Evolutionary conservation across 2,888 invertebrate species (phyloP).

Genomic region (Halictus quadricinctus): DNA sequence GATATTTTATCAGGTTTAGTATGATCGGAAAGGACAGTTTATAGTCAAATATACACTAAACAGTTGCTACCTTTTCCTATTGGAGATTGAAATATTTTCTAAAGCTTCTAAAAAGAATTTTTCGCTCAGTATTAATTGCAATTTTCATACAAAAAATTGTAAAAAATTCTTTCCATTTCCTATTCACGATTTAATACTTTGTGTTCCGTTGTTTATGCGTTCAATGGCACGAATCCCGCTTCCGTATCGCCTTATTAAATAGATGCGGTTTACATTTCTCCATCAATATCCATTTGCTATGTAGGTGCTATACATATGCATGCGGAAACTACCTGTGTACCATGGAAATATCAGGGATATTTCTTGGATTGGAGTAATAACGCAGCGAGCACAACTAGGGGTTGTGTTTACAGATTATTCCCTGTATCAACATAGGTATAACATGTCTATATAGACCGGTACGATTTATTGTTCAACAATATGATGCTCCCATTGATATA

Average conservation of each 20-base stretch:
- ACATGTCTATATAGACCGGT: neutral
- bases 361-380: constrained; percentile 10
- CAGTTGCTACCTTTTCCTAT: neutral
- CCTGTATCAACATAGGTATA: neutral
- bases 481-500: neutral
- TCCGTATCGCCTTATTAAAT: neutral
- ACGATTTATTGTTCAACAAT: constrained; percentile 2
- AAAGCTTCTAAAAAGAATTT: neutral
- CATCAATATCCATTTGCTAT: neutral
- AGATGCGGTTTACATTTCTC: neutral
- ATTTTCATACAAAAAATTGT: too few relatives aligned
- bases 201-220: neutral
- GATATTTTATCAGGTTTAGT: neutral
- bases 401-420: constrained; percentile 1
- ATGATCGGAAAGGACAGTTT: neutral
- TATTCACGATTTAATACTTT: neutral
- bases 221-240: neutral
- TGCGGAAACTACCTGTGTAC: constrained; percentile 1
- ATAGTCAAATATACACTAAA: neutral
- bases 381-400: neutral
- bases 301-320: neutral
- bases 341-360: too few relatives aligned
- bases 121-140: too few relatives aligned
- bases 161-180: too few relatives aligned
- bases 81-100: neutral